Evolutionary conservation across 2,113 vertebrate genomes (phyloP), one percentile per base, ranked within the genome.

Genomic region (Hypanus sabinus): DNA sequence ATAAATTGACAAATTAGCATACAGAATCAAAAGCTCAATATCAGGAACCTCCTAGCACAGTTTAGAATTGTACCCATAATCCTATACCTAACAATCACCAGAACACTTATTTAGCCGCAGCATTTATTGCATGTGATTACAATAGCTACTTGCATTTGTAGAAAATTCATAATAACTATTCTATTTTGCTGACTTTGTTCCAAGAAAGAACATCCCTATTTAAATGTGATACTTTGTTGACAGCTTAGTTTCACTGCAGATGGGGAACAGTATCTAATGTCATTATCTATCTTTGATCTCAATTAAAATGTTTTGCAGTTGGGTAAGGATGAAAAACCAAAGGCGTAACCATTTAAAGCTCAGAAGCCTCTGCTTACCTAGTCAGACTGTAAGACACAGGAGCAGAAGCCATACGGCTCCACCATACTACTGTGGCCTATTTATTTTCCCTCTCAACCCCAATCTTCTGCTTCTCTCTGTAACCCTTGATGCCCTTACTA

Each of bases 1-100:
- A 10, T 30, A 90, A 18, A 90, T n/a, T 90, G 85, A 90, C 22
- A 33, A 90, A 65, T 65, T 90, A 90, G 85, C 33, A 30, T 88
- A 20, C n/a, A 33, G 60, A 46, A 46, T 90, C 14, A 20, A 73
- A 65, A 90, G 57, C 60, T 65, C 60, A 30, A 27, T 0, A 6
- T 24, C 36, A 68, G 33, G 12, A 1, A 27, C 73, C 70, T 46
- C 38, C 33, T 46, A 60, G 38, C 46, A 57, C 55, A 87, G 22
- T 4, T 30, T 71, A 73, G 90, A 46, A 65, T 57, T 24, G 60
- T 36, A 46, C 8, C 90, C 27, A 36, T 46, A 38, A 38, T 11
- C 60, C 85, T 68, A 90, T 14, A 90, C 46, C 46, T 46, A 46
- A 46, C 7, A 18, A 38, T 12, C 12, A 55, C 24, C 73, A 20